These are phyloP conservation scores for Tympanoctomys barrerae DNA, from an alignment of 2,797 vertebrate genomes.

Conservation along the genomic window DNA sequence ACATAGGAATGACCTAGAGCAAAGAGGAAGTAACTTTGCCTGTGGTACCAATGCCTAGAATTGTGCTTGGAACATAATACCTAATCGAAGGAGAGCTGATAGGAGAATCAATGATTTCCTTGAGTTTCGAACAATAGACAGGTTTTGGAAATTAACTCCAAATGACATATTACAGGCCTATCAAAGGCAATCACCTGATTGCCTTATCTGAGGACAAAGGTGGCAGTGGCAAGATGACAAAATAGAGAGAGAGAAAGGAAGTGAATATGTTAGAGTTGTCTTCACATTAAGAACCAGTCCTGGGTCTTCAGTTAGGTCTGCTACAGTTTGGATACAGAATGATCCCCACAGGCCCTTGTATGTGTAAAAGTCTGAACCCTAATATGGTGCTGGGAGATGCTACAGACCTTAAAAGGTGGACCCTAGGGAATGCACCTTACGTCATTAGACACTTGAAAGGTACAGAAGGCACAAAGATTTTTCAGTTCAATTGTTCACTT, in stretches of 20 bases:
- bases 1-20: background rate
- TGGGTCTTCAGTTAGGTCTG: background rate
- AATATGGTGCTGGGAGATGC: background rate
- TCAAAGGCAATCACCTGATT: background rate
- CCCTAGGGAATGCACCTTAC: too few relatives aligned
- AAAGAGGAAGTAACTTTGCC: background rate
- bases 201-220: background rate
- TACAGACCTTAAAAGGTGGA: background rate
- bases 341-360: rapidly evolving
- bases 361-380: background rate
- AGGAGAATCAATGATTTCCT: background rate
- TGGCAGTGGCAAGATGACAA: too few relatives aligned
- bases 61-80: background rate
- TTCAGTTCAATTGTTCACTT: constrained; percentile 83
- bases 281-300: background rate
- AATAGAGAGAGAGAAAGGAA: background rate
- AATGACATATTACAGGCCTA: background rate
- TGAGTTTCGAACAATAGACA: background rate
- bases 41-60: background rate
- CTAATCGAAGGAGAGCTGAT: background rate
- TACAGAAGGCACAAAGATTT: constrained; percentile 78
- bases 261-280: background rate
- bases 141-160: background rate
- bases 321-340: background rate
- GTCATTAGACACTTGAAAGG: background rate